Evolutionary conservation across 2,113 vertebrate species (phyloP).

Genomic region (Salvelinus namaycush): DNA sequence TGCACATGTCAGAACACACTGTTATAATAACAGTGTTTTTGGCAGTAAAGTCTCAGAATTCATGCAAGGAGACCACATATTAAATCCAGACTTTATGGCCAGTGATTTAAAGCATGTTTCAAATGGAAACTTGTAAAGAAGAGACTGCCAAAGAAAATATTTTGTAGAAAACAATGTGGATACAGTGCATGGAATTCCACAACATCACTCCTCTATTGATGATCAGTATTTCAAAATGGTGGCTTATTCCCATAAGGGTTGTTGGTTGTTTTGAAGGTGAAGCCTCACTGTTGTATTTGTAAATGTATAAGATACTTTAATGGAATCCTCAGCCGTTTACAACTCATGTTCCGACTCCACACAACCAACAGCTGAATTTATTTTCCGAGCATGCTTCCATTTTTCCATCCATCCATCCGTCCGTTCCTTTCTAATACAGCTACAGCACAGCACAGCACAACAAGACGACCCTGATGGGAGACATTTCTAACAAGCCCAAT

Average conservation of each 20-base stretch:
- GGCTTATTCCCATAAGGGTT: too few relatives aligned
- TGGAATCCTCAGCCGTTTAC: too few relatives aligned
- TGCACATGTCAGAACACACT: constrained; percentile 27
- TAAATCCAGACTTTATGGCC: constrained; percentile 45
- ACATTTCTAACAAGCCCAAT: constrained; percentile 52
- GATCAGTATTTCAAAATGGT: background rate
- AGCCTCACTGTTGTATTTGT: too few relatives aligned
- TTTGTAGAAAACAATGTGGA: background rate
- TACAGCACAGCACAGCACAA: constrained; percentile 32
- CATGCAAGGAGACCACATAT: constrained; percentile 40
- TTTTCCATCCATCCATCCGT: background rate
- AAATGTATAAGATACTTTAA: too few relatives aligned
- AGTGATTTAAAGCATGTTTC: constrained; percentile 30
- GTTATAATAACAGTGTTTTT: constrained; percentile 46
- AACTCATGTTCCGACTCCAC: too few relatives aligned
- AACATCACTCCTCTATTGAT: background rate
- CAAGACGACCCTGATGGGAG: constrained; percentile 48
- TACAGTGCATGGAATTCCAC: background rate
- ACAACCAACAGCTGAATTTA: background rate
- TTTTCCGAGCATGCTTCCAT: background rate
- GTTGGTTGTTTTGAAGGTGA: too few relatives aligned
- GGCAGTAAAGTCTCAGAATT: constrained; percentile 33
- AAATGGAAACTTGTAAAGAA: background rate
- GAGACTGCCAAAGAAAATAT: background rate
- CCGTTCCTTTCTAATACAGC: constrained; percentile 1